phyloP scores from a whole-genome alignment of 1,140 invertebrate species.

The Hypothenemus hampei region DNA sequence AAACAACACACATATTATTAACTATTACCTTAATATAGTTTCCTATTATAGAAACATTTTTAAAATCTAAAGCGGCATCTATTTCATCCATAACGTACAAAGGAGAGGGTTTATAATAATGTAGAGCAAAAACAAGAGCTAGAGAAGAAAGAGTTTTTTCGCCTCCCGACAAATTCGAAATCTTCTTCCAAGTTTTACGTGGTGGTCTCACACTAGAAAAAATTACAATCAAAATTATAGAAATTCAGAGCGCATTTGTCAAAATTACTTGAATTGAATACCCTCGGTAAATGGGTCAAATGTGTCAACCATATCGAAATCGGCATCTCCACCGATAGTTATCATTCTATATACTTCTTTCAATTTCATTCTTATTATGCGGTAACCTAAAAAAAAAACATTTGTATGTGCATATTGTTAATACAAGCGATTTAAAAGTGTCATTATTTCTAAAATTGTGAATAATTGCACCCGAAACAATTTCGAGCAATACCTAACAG shows the following conservation, averaged over 20 bases:
- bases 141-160: conserved; percentile 98
- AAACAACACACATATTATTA: background rate
- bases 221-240: no score
- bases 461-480: no score
- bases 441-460: no score
- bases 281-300: conserved; percentile 96
- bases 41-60: conserved; percentile 98
- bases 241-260: no score
- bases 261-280: conserved; percentile 77
- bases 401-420: background rate
- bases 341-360: conserved; percentile 99
- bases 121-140: conserved; percentile 94
- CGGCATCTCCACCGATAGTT: conserved; percentile 96
- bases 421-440: no score
- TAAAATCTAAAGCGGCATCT: conserved; percentile 97
- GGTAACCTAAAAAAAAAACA: conserved; percentile 61
- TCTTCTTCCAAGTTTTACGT: conserved; percentile 98
- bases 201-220: conserved; percentile 86
- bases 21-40: conserved; percentile 88
- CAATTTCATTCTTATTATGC: conserved; percentile 84
- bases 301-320: conserved; percentile 91
- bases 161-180: conserved; percentile 96
- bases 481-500: no score
- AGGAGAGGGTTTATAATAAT: conserved; percentile 97
- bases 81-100: conserved; percentile 99